Evolutionary conservation across 1,140 invertebrate species (phyloP).

Genomic region (Diploscapter pachys): DNA sequence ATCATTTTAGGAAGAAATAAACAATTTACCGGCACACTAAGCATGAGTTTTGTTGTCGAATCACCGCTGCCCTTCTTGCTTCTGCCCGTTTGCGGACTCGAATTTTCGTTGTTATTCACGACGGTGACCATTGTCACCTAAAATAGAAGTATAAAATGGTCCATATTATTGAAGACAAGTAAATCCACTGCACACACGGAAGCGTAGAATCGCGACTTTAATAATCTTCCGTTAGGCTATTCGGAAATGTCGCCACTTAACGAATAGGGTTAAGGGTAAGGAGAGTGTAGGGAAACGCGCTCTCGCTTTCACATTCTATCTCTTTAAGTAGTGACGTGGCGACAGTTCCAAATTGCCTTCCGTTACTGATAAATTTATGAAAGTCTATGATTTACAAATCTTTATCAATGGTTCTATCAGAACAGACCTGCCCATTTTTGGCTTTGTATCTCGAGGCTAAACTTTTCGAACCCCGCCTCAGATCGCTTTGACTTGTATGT

Average conservation of each 20-base stretch:
- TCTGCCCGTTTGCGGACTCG: slow-evolving; percentile 19
- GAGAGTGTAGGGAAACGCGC: too few species aligned
- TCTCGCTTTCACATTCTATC: too few species aligned
- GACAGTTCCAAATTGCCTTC: too few species aligned
- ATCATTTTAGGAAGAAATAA: background rate
- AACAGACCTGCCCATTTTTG: slow-evolving; percentile 25
- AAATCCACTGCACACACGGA: background rate
- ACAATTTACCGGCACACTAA: slow-evolving; percentile 2
- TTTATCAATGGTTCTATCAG: too few species aligned
- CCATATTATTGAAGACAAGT: background rate
- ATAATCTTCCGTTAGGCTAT: too few species aligned
- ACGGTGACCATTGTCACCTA: slow-evolving; percentile 7
- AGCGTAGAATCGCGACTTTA: too few species aligned
- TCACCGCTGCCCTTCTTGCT: slow-evolving; percentile 31
- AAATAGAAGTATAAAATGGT: slow-evolving; percentile 1
- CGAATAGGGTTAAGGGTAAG: too few species aligned
- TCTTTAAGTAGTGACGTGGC: too few species aligned
- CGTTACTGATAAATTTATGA: too few species aligned
- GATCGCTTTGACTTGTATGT: slow-evolving; percentile 47
- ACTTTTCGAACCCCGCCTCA: slow-evolving; percentile 50
- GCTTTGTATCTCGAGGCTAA: slow-evolving; percentile 46
- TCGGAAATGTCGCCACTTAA: too few species aligned
- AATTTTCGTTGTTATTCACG: slow-evolving; percentile 9
- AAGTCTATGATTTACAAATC: too few species aligned
- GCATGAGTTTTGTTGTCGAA: slow-evolving; percentile 30